These are phyloP conservation scores for Metopia argyrocephala DNA, from an alignment of 2,888 invertebrate genomes.

Conservation along the genomic window DNA sequence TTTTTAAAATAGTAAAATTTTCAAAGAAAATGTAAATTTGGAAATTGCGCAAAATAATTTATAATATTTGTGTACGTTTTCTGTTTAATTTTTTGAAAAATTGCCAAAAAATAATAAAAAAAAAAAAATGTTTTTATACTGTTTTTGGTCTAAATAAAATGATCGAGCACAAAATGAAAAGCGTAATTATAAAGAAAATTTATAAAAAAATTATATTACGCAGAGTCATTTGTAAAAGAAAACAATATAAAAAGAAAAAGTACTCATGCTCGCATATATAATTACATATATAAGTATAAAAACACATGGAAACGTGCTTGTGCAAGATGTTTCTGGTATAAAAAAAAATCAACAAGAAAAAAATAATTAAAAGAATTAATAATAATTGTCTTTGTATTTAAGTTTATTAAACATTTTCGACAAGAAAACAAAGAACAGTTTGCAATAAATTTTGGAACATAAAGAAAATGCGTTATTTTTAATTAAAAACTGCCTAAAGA, in stretches of 20 bases:
- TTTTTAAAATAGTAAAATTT: constrained; percentile 6
- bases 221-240: constrained; percentile 33
- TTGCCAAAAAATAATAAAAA: constrained; percentile 58
- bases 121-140: no score
- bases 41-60: constrained; percentile 53
- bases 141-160: constrained; percentile 60
- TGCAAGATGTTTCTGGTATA: neutral
- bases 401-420: neutral
- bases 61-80: neutral
- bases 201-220: constrained; percentile 9
- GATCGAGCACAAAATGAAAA: constrained; percentile 26
- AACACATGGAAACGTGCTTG: constrained; percentile 14
- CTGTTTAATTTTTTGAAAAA: constrained; percentile 33
- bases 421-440: constrained; percentile 1
- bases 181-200: constrained; percentile 40
- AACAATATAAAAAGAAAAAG: constrained; percentile 7
- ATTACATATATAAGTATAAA: neutral
- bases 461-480: constrained; percentile 35
- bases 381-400: constrained; percentile 22
- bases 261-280: constrained; percentile 8
- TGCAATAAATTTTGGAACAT: constrained; percentile 4
- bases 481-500: neutral
- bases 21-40: constrained; percentile 32
- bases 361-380: neutral
- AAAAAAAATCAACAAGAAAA: neutral